Conservation (phyloP, 2,113 vertebrate species). For the Syrrhaptes paradoxus region DNA sequence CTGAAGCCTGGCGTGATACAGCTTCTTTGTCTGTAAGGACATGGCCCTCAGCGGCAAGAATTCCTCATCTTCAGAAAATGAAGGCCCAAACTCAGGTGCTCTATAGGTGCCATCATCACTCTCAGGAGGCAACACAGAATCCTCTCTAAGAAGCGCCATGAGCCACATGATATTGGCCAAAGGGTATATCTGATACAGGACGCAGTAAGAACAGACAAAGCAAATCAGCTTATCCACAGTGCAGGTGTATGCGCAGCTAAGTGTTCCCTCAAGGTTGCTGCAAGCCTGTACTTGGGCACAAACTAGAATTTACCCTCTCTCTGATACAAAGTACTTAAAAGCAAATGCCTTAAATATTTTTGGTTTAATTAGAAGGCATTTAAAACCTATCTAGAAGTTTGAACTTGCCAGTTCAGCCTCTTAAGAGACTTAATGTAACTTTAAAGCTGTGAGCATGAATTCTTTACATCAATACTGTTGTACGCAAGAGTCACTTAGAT, state of each 20-base stretch:
- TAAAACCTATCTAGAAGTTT: neutral
- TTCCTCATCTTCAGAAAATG: neutral
- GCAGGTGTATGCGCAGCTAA: rapidly evolving
- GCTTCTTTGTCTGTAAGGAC: neutral
- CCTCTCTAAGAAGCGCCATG: neutral
- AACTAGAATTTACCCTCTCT: neutral
- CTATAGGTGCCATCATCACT: neutral
- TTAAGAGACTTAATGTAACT: neutral
- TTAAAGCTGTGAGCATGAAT: neutral
- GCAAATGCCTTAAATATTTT: too few species aligned
- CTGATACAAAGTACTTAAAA: neutral
- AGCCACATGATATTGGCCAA: neutral
- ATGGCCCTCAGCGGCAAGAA: neutral
- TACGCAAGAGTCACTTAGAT: neutral
- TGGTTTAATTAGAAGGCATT: neutral
- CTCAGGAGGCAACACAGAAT: neutral
- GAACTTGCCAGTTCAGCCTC: neutral
- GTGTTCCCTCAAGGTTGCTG: neutral
- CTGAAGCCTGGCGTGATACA: neutral
- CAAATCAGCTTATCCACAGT: neutral
- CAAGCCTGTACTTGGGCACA: neutral
- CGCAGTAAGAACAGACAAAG: neutral
- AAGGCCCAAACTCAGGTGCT: neutral
- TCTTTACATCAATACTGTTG: neutral
- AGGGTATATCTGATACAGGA: neutral